These are phyloP conservation scores for Ovis aries DNA, from an alignment of 2,113 vertebrate species.

Conservation along the genomic window DNA sequence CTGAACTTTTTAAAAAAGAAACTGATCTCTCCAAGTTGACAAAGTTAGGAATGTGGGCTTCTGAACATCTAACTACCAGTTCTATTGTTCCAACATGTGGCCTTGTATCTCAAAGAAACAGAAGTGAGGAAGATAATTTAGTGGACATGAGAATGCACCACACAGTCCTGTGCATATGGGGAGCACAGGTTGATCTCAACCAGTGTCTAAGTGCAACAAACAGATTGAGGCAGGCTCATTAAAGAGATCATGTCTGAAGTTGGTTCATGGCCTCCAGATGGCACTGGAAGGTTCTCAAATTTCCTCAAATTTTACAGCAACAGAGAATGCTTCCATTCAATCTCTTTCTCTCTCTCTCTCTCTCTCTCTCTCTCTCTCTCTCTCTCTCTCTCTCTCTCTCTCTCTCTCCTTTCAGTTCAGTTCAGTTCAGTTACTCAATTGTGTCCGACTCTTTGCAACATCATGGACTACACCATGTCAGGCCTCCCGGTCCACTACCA, in stretches of 20 bases:
- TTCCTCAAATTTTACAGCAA: not conserved
- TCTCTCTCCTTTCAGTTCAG: not conserved
- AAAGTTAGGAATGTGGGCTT: not conserved
- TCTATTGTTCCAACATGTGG: not conserved
- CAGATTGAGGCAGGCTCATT: not conserved
- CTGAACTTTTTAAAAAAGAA: not conserved
- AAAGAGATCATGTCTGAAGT: not conserved
- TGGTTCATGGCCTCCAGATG: not conserved
- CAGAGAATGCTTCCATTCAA: not conserved
- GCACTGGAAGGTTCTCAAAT: not conserved
- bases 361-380: too few relatives aligned
- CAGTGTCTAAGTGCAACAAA: not conserved
- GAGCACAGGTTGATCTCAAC: not conserved
- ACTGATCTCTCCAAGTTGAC: not conserved
- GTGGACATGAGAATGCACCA: not conserved
- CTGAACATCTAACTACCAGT: not conserved
- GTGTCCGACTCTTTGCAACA: fast-evolving
- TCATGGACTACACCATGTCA: not conserved
- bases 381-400: not conserved
- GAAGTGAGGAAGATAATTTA: not conserved
- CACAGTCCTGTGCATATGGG: not conserved
- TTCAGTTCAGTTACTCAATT: not conserved
- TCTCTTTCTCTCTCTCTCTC: not conserved
- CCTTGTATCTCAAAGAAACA: not conserved
- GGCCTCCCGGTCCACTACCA: not conserved